Base-by-base conservation (phyloP, 2,888 invertebrate species). In the Calliphora vomitoria region DNA sequence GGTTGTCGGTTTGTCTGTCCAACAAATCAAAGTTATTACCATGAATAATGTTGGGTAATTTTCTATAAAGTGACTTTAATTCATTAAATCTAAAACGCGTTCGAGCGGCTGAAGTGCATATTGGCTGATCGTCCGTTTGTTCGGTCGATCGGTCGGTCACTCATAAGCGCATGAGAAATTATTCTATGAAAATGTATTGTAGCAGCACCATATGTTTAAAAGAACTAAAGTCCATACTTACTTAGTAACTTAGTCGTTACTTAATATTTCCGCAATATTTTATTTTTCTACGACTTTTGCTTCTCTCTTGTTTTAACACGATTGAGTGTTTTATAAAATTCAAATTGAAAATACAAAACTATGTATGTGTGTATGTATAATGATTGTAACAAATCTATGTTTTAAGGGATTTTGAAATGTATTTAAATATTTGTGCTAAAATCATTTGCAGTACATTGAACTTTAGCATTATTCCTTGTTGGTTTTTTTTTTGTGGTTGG, bases 1-100 rank as follows among this genome's bases (percentile, higher is more conserved):
- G 47, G 4, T 11, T 38, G 35, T 35, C 66, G 20, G 8, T 38
- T 8, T 38, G 55, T 55, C 66, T 50, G 76, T n/a, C 41, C 18
- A 41, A 64, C 25, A 75, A 50, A 66, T 74, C 66, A 64, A 66
- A 38, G 53, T 58, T 55, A 11, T 53, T 41, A 20, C 41, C 58
- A 53, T 66, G 44, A 82, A 25, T 82, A 64, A 74, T 82, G 55
- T 58, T 47, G 25, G 41, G 53, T 74, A 66, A 81, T 74, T 82
- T 82, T n/a, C 64, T 72, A 82, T 82, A 66, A 82, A 82, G 81
- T 66, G 81, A 82, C 66, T 64, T 81, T 64, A 81, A 81, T 81
- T 72, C 64, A 81, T 81, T 72, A 72, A 81, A 81, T 55, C 20
- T 18, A 44, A 81, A 81, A 72, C n/a, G 53, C 81, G 31, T 66